Evolutionary conservation across 64 coral and sea anemone genomes (phyloP).

Genomic region (Dendrophyllia cribrosa): DNA sequence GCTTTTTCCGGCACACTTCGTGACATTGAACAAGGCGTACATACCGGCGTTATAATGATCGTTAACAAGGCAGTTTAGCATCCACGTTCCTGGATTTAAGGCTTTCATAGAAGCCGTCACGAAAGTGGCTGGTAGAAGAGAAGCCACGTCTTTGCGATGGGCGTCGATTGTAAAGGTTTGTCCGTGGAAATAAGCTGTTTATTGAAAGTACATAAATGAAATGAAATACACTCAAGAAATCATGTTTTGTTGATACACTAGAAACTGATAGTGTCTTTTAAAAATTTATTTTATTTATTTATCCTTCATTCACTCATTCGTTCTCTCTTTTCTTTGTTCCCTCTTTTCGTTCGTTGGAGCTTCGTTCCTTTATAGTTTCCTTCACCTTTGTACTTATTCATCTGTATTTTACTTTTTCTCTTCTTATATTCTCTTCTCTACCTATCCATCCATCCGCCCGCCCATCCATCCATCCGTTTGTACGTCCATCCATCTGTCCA

Average conservation of each 20-base stretch:
- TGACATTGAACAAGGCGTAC: conserved; percentile 87
- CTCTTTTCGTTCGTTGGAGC: too few species aligned
- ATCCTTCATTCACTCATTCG: background rate
- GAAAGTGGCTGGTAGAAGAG: conserved; percentile 86
- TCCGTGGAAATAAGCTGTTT: conserved; percentile 86
- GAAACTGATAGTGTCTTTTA: too few species aligned
- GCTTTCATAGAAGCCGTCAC: conserved; percentile 88
- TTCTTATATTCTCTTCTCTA: too few species aligned
- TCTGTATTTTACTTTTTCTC: too few species aligned
- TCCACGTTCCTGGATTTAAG: conserved; percentile 84
- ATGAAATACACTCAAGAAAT: background rate
- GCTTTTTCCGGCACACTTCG: conserved; percentile 56
- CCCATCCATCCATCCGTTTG: too few species aligned
- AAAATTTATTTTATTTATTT: background rate
- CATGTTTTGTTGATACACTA: too few species aligned
- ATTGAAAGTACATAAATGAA: background rate
- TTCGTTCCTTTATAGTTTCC: too few species aligned
- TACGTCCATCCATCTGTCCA: too few species aligned
- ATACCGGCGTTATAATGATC: conserved; percentile 90
- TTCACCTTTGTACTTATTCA: too few species aligned
- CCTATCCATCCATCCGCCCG: too few species aligned
- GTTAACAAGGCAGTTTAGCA: conserved; percentile 89
- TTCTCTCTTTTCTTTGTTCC: background rate
- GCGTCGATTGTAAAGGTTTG: conserved; percentile 80
- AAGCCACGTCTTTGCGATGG: conserved; percentile 86